These are phyloP conservation scores for Etheostoma perlongum DNA, from an alignment of 2,797 vertebrate genomes.

Conservation along the genomic window DNA sequence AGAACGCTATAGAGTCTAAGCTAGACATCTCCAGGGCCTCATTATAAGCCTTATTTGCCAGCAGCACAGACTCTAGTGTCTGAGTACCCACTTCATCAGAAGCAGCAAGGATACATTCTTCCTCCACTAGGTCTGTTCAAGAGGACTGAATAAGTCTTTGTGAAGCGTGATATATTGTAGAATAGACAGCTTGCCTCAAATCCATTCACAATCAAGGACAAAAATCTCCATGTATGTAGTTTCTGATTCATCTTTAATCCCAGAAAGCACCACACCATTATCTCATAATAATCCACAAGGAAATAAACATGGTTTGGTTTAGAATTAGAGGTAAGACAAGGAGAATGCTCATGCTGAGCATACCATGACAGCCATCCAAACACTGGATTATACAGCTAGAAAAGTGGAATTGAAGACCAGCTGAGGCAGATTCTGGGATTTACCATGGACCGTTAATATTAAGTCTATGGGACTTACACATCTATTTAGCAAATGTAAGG, in stretches of 20 bases:
- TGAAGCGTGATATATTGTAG: conserved; percentile 50
- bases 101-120: conserved; percentile 56
- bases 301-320: conserved; percentile 61
- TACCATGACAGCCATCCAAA: conserved; percentile 56
- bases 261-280: conserved; percentile 69
- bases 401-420: conserved; percentile 34
- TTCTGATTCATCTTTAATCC: conserved; percentile 63
- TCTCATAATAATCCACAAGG: conserved; percentile 72
- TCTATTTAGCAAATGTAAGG: not conserved
- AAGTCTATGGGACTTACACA: conserved; percentile 5
- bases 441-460: too few species aligned
- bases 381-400: conserved; percentile 48
- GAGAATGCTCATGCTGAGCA: conserved; percentile 49
- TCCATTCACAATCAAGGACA: conserved; percentile 70
- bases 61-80: conserved; percentile 63
- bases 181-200: conserved; percentile 66
- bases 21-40: conserved; percentile 68
- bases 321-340: conserved; percentile 51
- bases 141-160: conserved; percentile 57
- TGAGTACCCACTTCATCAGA: conserved; percentile 69
- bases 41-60: conserved; percentile 58
- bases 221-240: conserved; percentile 63
- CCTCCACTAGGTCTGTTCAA: conserved; percentile 38
- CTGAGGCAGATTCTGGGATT: conserved; percentile 20
- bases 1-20: conserved; percentile 43